Evolutionary conservation across 1,140 invertebrate genomes (phyloP).

Genomic region (Formica selysi): DNA sequence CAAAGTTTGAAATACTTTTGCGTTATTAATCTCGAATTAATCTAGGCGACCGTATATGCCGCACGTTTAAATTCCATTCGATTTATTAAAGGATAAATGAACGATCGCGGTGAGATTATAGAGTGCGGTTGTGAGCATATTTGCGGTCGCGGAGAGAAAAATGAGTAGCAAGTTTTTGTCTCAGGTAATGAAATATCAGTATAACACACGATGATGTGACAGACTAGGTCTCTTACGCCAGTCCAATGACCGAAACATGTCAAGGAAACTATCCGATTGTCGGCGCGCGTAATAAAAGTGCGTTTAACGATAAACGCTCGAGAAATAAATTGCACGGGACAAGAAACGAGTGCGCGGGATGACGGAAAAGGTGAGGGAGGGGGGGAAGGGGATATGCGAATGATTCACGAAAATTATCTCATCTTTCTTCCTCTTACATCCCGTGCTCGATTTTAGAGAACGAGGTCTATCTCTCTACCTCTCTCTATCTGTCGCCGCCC

Average conservation of each 20-base stretch:
- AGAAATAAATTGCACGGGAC: constrained; percentile 15
- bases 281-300: too few species aligned
- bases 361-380: too few species aligned
- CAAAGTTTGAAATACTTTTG: neutral
- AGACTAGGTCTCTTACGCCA: neutral
- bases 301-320: neutral
- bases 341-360: too few species aligned
- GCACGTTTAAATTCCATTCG: neutral
- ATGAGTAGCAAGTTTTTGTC: neutral
- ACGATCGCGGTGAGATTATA: neutral
- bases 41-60: neutral
- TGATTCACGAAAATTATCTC: constrained; percentile 6
- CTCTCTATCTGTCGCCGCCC: neutral
- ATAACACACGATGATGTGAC: constrained; percentile 8
- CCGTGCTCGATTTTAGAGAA: constrained; percentile 6
- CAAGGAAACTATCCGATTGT: constrained; percentile 30
- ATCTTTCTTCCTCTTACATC: too few species aligned
- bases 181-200: neutral
- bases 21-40: neutral
- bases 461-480: neutral
- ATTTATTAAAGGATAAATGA: constrained; percentile 7
- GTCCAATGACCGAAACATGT: constrained; percentile 47
- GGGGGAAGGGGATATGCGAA: too few species aligned
- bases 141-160: neutral
- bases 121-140: neutral